These are phyloP conservation scores for Verasper variegatus DNA, from an alignment of 2,113 vertebrate genomes.

Conservation along the genomic window DNA sequence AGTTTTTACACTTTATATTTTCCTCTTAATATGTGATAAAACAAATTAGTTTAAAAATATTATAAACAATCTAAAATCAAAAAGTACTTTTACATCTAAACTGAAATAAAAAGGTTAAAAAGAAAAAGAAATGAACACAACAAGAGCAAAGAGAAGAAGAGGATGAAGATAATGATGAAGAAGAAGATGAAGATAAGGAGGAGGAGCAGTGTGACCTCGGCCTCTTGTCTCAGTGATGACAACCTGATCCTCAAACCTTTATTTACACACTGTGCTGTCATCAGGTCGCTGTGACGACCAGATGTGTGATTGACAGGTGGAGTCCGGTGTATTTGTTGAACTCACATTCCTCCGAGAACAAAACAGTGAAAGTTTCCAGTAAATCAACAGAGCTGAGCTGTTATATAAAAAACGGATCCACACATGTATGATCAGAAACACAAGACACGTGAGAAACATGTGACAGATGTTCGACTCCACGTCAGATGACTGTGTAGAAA, in stretches of 20 bases:
- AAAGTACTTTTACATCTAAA: no score
- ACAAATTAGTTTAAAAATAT: no score
- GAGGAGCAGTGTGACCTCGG: not conserved
- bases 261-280: conserved; percentile 23
- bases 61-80: no score
- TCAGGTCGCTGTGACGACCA: not conserved
- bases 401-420: no score
- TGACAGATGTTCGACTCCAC: no score
- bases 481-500: conserved; percentile 35
- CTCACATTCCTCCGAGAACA: no score
- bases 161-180: not conserved
- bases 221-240: not conserved
- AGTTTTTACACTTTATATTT: no score
- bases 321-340: not conserved
- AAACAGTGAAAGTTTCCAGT: no score
- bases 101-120: not conserved
- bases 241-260: conserved; percentile 11
- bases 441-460: no score
- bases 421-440: no score
- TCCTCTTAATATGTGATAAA: no score
- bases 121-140: not conserved
- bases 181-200: not conserved
- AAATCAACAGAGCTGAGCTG: no score
- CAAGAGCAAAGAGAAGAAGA: not conserved
- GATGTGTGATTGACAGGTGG: not conserved